These are phyloP conservation scores for Dendrocincla tyrannina DNA, from an alignment of 2,797 vertebrate species.

Conservation along the genomic window DNA sequence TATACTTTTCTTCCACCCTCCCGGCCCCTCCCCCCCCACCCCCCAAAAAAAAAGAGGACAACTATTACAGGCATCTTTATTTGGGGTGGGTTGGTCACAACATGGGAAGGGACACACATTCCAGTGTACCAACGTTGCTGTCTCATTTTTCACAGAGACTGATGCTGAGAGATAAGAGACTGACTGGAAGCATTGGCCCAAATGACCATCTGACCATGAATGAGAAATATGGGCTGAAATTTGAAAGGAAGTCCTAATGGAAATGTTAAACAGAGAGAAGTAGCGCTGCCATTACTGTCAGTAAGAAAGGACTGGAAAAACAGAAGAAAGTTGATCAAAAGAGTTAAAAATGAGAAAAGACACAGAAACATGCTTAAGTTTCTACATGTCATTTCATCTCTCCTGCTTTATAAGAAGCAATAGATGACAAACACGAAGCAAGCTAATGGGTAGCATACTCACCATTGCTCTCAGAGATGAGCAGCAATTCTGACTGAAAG, in stretches of 20 bases:
- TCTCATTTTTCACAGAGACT: background rate
- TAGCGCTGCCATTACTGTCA: background rate
- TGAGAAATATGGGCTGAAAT: background rate
- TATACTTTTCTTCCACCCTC: background rate
- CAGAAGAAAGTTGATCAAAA: background rate
- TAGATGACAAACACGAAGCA: background rate
- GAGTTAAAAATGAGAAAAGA: background rate
- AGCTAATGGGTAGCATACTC: background rate
- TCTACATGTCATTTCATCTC: background rate
- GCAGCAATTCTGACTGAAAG: background rate
- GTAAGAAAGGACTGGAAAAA: background rate
- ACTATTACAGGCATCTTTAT: background rate
- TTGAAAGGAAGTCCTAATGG: background rate
- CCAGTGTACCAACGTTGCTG: background rate
- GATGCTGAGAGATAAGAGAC: background rate
- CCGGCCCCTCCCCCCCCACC: rapidly evolving
- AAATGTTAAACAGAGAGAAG: background rate
- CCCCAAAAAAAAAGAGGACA: background rate
- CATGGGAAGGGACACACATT: background rate
- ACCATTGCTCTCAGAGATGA: background rate
- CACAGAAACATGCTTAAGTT: background rate
- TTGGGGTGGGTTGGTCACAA: background rate
- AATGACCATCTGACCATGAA: slow-evolving; percentile 33
- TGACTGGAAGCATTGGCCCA: background rate
- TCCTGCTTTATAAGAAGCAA: background rate